These are phyloP conservation scores for Apis florea DNA, from an alignment of 1,140 invertebrate genomes.

Conservation along the genomic window DNA sequence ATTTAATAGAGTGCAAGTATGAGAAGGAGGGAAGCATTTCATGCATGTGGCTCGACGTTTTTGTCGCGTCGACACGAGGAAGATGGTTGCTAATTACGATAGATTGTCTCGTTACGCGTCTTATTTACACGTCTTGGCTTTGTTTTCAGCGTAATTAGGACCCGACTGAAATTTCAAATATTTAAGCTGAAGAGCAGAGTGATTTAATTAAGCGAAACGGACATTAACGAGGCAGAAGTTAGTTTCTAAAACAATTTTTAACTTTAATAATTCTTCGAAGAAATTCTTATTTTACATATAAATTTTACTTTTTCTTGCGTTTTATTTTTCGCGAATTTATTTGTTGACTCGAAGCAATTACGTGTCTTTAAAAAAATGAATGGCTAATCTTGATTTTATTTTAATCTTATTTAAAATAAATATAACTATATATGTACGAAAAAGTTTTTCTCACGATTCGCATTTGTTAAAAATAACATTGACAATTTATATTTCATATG, in stretches of 20 bases:
- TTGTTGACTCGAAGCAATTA: too few relatives aligned
- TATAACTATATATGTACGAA: too few relatives aligned
- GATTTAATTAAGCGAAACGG: not conserved
- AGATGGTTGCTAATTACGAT: not conserved
- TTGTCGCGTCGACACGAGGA: not conserved
- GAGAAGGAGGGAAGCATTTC: not conserved
- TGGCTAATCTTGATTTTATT: too few relatives aligned
- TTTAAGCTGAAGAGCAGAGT: not conserved
- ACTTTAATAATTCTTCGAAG: too few relatives aligned
- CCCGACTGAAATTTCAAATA: not conserved
- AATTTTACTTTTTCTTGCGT: too few relatives aligned
- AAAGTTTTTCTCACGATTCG: too few relatives aligned
- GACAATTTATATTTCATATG: too few relatives aligned
- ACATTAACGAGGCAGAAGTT: not conserved
- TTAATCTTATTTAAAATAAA: too few relatives aligned
- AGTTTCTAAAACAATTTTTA: not conserved
- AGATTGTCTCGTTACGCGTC: constrained; percentile 6
- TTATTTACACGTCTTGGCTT: not conserved
- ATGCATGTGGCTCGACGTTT: not conserved
- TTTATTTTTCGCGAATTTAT: too few relatives aligned
- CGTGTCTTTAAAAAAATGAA: too few relatives aligned
- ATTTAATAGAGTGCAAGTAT: constrained; percentile 10
- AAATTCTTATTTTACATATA: too few relatives aligned
- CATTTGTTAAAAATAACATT: too few relatives aligned
- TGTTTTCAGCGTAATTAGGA: not conserved